Percentiles rank a stretch among this genome's conserved stretches.
Evolutionary conservation across 2,797 vertebrate genomes (phyloP).

Genomic region (Ctenochaetus hawaiiensis): DNA sequence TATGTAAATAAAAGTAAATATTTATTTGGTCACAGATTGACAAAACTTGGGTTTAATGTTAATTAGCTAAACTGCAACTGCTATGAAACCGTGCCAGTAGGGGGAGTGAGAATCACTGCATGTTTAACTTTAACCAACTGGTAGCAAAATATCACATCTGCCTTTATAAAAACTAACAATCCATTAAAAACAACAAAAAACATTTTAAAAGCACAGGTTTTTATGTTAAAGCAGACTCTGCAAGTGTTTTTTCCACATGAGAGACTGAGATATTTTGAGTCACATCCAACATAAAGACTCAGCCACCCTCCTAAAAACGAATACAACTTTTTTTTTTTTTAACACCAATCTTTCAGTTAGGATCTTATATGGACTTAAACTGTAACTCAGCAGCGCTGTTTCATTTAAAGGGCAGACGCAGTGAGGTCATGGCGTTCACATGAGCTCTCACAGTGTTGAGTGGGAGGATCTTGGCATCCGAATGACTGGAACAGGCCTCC

Average conservation of each 20-base stretch:
- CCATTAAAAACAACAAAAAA: too few species aligned
- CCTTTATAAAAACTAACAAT: too few species aligned
- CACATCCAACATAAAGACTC: constrained; percentile 21
- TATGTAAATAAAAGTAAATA: too few species aligned
- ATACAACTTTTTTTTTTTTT: constrained; percentile 33
- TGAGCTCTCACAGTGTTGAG: constrained; percentile 63
- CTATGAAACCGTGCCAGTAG: too few species aligned
- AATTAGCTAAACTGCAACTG: too few species aligned
- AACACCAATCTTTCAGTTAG: constrained; percentile 26
- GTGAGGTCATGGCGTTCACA: constrained; percentile 80
- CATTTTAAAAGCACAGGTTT: not conserved
- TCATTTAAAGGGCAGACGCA: constrained; percentile 62
- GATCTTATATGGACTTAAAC: constrained; percentile 42
- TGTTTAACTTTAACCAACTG: too few species aligned
- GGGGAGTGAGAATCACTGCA: too few species aligned
- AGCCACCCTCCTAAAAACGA: not conserved
- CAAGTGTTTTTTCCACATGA: constrained; percentile 17
- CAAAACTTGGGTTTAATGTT: too few species aligned
- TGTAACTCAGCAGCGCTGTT: constrained; percentile 65
- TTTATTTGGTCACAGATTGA: too few species aligned
- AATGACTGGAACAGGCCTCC: constrained; percentile 54
- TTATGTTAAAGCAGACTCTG: constrained; percentile 1
- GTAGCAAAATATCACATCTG: too few species aligned
- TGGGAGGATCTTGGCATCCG: constrained; percentile 74
- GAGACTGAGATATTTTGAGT: constrained; percentile 11